Base-by-base conservation (phyloP, 2,888 invertebrate genomes). In the Hedya salicella region DNA sequence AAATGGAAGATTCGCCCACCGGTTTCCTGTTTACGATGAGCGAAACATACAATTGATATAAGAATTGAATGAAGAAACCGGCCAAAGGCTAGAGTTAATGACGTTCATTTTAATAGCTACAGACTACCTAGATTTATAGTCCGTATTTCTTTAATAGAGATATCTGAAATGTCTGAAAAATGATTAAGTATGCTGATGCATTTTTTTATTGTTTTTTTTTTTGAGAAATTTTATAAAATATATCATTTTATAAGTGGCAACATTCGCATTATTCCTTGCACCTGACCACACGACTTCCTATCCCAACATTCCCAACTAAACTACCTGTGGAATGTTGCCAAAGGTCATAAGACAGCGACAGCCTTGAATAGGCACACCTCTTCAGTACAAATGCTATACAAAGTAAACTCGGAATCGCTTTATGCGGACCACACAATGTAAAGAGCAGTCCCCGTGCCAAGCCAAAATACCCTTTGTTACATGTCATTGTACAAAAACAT, bases 351-450 rank as follows among this genome's bases (percentile, higher is more conserved):
- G 72, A 82, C 75, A 80, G 78, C 48, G 53, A 60, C 75, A 78
- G 73, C 85, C 84, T 85, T 85, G 83, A 76, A 76, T 71, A 69
- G 75, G 73, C 78, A 70, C 79, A 73, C 79, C 79, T 82, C 76
- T 71, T 76, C 68, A 70, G 71, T 48, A 53, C 54, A 53, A 61
- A 73, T 67, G 54, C 53, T 68, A 54, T 70, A 62, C 69, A 59
- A 57, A 36, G 32, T 49, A 44, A 13, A 44, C 49, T 14, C 40
- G 54, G 17, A 46, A 17, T 48, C 32, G 36, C 40, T 49, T 54
- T 54, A 49, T 48, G 32, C 46, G 40, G 65, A 54, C 52, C 59
- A 65, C 65, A 65, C 65, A 60, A 25, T 48, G 30, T 30, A 61
- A 14, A 6, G 5, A 25, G 25, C 25, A 25, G 25, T 19, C n/a